Percentiles rank a stretch among this genome's conserved stretches.
Evolutionary conservation across 2,113 vertebrate genomes (phyloP).

Genomic region (Aphyosemion australe): DNA sequence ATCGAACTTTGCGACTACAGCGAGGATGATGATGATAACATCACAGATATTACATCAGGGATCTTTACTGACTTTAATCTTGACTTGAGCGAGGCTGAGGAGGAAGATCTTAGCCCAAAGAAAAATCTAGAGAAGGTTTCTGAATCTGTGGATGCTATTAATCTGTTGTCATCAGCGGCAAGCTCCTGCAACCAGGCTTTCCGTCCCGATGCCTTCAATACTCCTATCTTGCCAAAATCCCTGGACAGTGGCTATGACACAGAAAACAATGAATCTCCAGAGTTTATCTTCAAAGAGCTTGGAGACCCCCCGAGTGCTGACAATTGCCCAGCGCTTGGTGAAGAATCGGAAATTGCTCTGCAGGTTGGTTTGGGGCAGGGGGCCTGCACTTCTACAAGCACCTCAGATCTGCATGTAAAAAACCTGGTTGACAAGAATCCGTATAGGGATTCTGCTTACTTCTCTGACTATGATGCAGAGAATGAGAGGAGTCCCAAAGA

Average conservation of each 20-base stretch:
- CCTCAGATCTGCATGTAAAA: constrained; percentile 73
- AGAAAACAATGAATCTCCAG: constrained; percentile 94
- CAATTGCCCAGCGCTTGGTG: constrained; percentile 46
- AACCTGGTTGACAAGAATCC: constrained; percentile 83
- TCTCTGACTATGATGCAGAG: constrained; percentile 92
- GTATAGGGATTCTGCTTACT: constrained; percentile 94
- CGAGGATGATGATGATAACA: constrained; percentile 77
- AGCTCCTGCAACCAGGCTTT: constrained; percentile 82
- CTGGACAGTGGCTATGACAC: constrained; percentile 97
- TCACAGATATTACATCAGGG: constrained; percentile 82
- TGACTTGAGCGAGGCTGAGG: constrained; percentile 78
- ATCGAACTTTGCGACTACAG: constrained; percentile 78
- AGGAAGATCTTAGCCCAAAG: constrained; percentile 71
- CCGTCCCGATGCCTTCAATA: constrained; percentile 78
- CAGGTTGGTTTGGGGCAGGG: constrained; percentile 71
- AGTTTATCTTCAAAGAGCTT: constrained; percentile 90
- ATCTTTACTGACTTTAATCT: constrained; percentile 82
- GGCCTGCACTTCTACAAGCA: constrained; percentile 55
- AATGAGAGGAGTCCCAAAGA: constrained; percentile 82
- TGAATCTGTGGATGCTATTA: constrained; percentile 81
- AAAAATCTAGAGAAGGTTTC: constrained; percentile 83
- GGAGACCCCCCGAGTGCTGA: constrained; percentile 70
- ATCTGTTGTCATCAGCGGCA: constrained; percentile 80
- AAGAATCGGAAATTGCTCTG: constrained; percentile 66
- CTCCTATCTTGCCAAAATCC: constrained; percentile 84